These are phyloP conservation scores for Phalacrocorax carbo DNA, from an alignment of 2,113 vertebrate genomes.

Conservation along the genomic window DNA sequence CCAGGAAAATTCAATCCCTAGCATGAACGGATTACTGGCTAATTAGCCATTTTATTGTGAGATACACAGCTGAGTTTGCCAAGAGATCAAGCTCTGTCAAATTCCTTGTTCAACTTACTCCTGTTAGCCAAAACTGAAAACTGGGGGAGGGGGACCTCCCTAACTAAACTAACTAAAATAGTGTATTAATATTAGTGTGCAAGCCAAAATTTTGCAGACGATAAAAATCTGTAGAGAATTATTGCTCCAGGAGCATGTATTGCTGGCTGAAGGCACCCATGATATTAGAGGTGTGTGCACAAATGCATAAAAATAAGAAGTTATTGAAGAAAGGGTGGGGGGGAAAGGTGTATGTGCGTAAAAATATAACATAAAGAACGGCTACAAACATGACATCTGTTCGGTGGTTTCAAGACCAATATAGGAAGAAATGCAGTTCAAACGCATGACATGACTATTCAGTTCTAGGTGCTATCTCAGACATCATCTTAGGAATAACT, in stretches of 20 bases:
- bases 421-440: background rate
- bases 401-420: background rate
- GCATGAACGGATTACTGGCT: slow-evolving; percentile 26
- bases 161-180: background rate
- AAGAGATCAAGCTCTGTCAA: slow-evolving; percentile 41
- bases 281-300: background rate
- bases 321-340: background rate
- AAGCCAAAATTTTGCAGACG: background rate
- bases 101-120: background rate
- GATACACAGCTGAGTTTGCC: slow-evolving; percentile 40
- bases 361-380: background rate
- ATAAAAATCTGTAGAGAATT: background rate
- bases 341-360: background rate
- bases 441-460: background rate
- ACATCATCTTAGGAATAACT: background rate
- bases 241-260: background rate
- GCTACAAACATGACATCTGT: background rate
- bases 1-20: slow-evolving; percentile 55
- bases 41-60: slow-evolving; percentile 59
- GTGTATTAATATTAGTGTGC: background rate
- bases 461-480: background rate
- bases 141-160: fast-evolving
- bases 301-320: background rate
- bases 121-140: background rate
- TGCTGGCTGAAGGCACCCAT: background rate